Evolutionary conservation across 2,888 invertebrate species (phyloP).

Genomic region (Chrysolina oricalcia): DNA sequence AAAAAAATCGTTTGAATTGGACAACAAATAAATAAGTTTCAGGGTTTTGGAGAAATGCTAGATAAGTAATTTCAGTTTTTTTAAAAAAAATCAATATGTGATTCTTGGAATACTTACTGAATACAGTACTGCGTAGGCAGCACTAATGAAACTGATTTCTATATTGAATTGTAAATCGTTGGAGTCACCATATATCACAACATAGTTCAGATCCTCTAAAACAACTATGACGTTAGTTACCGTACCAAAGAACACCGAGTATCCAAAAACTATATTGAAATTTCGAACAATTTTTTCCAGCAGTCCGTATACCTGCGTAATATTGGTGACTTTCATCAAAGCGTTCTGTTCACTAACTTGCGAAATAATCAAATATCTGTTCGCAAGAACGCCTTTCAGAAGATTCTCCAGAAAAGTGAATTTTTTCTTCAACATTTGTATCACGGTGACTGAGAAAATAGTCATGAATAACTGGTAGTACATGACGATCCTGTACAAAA

Average conservation of each 20-base stretch:
- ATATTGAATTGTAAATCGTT: conserved; percentile 38
- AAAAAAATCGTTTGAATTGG: too few species aligned
- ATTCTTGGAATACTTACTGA: conserved; percentile 50
- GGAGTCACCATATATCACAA: conserved; percentile 38
- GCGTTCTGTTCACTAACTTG: conserved; percentile 23
- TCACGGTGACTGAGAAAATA: conserved; percentile 31
- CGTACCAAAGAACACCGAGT: conserved; percentile 44
- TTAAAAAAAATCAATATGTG: too few species aligned
- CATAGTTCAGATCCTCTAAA: conserved; percentile 41
- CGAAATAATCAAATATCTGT: conserved; percentile 37
- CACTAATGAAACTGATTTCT: conserved; percentile 35
- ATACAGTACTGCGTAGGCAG: conserved; percentile 38
- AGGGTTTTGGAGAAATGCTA: too few species aligned
- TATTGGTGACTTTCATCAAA: conserved; percentile 30
- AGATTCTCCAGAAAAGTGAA: conserved; percentile 32
- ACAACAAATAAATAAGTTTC: too few species aligned
- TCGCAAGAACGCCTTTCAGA: conserved; percentile 23
- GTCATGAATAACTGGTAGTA: conserved; percentile 46
- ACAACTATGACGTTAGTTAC: conserved; percentile 37
- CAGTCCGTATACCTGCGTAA: conserved; percentile 34
- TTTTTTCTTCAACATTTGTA: conserved; percentile 34
- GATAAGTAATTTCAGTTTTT: too few species aligned
- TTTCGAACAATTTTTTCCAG: conserved; percentile 35
- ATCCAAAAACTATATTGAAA: conserved; percentile 42
- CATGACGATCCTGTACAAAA: conserved; percentile 46